Base-by-base conservation (phyloP, 2,113 vertebrate species). In the Chamaea fasciata region DNA sequence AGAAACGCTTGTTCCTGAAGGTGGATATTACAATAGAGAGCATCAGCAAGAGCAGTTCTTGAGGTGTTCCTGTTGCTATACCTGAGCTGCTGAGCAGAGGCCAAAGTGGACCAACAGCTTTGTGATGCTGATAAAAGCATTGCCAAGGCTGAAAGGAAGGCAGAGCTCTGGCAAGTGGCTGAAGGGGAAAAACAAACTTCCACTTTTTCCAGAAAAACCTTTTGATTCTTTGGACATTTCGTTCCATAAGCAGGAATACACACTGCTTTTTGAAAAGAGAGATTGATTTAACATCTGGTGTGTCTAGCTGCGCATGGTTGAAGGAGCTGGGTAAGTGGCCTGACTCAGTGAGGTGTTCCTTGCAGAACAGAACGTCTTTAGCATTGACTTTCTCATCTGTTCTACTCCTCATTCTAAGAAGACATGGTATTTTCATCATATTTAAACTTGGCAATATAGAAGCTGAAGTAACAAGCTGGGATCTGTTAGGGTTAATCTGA, bases 1-100 rank as follows among this genome's bases (percentile, higher is more conserved):
- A 65, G 68, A 87, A 95, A 78, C 89, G 47, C 87, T 92, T 94
- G 37, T 85, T 91, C 87, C 81, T 76, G 57, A 73, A n/a, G 35
- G 77, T 2, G 0, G 57, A 37, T 71, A 50, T 65, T 84, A 26
- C 2, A 9, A 23, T 4, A 55, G 44, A 30, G 33, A 57, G 15
- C 44, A 56, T 52, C 60, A 91, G 83, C 77, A 76, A 68, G 53
- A 30, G 44, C 53, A 28, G 19, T 22, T 49, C 69, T 83, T 50
- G 20, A 27, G 7, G 59, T 31, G 57, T 18, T 78, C 39, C 87
- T 73, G 53, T 27, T 65, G 83, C 35, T 73, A 9, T 49, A 79
- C 60, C 62, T 81, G 47, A 90, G 76, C 65, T 78, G 22, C 20
- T 68, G 73, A 90, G 57, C 77, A 80, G 53, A 69, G 73, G 70